Percentiles rank a stretch among this genome's conserved stretches.
phyloP scores from a whole-genome alignment of 1,140 invertebrate species.

The Chionoecetes opilio region DNA sequence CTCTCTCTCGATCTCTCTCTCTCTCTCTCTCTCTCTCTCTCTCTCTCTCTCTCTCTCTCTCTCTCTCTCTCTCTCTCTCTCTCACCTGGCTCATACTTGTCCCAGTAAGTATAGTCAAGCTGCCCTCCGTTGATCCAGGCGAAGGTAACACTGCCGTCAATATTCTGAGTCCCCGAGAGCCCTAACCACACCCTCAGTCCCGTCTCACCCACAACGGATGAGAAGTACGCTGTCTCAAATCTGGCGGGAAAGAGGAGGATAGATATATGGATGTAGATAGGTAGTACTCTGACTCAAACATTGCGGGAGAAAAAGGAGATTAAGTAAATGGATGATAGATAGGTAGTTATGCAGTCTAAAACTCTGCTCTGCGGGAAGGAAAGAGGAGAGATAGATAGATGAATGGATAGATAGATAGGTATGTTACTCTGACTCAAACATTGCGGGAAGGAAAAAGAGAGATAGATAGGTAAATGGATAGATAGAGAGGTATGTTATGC shows the following conservation, averaged over 20 bases:
- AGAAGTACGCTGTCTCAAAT: conserved; percentile 37
- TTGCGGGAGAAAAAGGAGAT: too few relatives aligned
- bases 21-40: background rate
- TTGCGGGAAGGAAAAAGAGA: background rate
- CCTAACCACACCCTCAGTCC: conserved; percentile 39
- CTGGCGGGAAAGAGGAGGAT: background rate
- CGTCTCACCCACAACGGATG: conserved; percentile 25
- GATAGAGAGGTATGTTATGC: too few relatives aligned
- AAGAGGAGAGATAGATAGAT: too few relatives aligned
- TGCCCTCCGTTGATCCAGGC: conserved; percentile 49
- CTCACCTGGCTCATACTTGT: conserved; percentile 67
- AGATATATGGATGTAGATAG: background rate
- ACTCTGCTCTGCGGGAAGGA: too few relatives aligned
- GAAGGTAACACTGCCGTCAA: conserved; percentile 50
- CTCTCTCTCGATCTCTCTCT: background rate
- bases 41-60: background rate
- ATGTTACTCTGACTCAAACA: too few relatives aligned
- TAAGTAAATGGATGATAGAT: too few relatives aligned
- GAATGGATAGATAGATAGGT: too few relatives aligned
- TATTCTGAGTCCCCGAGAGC: background rate
- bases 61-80: background rate
- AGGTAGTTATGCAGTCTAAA: too few relatives aligned
- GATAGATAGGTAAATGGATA: background rate
- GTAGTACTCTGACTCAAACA: background rate
- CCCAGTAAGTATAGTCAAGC: conserved; percentile 63